Evolutionary conservation across 2,888 invertebrate genomes (phyloP).

Genomic region (Agrotis segetum): DNA sequence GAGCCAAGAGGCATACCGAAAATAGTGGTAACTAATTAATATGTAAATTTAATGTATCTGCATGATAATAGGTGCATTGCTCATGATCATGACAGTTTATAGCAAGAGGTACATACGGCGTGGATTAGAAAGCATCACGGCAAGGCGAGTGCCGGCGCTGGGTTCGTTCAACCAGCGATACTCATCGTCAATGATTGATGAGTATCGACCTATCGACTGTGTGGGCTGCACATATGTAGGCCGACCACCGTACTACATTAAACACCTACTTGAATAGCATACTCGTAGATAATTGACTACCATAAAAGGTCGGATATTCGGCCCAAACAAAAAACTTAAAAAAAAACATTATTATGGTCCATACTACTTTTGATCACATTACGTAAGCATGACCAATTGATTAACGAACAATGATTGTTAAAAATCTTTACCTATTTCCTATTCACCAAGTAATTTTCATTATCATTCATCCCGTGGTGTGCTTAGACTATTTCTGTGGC

Average conservation of each 20-base stretch:
- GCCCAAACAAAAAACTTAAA: conserved; percentile 12
- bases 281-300: conserved; percentile 74
- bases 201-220: conserved; percentile 76
- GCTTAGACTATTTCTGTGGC: not conserved
- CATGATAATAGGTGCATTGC: conserved; percentile 63
- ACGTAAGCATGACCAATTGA: conserved; percentile 13
- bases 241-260: conserved; percentile 79
- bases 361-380: conserved; percentile 25
- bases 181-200: conserved; percentile 84
- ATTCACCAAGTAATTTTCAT: conserved; percentile 15
- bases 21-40: conserved; percentile 65
- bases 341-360: conserved; percentile 21
- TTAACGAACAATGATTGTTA: conserved; percentile 1
- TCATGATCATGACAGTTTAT: conserved; percentile 68
- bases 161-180: conserved; percentile 77
- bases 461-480: conserved; percentile 23
- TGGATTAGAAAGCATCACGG: conserved; percentile 79
- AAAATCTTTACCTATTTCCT: conserved; percentile 11
- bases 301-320: conserved; percentile 70
- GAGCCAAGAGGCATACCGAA: conserved; percentile 63
- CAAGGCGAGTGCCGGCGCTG: conserved; percentile 67
- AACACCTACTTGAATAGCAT: conserved; percentile 74
- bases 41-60: conserved; percentile 64
- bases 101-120: conserved; percentile 66
- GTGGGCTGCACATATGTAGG: conserved; percentile 81